These are phyloP conservation scores for Alaudala cheleensis DNA, from an alignment of 2,113 vertebrate species.

Conservation along the genomic window DNA sequence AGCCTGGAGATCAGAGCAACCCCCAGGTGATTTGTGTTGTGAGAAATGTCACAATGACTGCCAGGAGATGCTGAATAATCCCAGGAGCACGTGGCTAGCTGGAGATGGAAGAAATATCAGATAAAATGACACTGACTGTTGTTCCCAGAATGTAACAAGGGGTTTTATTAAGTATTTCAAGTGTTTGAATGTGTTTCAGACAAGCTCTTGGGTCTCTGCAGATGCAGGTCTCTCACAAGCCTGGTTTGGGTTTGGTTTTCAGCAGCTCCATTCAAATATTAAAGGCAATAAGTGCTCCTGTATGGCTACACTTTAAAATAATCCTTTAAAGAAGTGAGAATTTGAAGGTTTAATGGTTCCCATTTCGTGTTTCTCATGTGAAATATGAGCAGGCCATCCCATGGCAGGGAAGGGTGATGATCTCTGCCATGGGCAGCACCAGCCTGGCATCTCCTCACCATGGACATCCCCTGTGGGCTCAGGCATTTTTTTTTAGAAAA, in stretches of 20 bases:
- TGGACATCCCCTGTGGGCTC: not conserved
- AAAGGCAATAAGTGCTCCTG: not conserved
- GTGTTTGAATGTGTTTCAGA: not conserved
- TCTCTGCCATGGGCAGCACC: not conserved
- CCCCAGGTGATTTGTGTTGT: not conserved
- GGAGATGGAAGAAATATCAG: not conserved
- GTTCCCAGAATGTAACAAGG: not conserved
- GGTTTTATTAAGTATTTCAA: not conserved
- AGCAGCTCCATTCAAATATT: not conserved
- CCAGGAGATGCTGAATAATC: not conserved
- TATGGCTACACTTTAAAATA: not conserved
- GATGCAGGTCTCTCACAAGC: accelerated
- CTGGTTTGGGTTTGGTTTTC: not conserved
- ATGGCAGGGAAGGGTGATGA: not conserved
- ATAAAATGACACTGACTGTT: not conserved
- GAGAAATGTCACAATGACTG: not conserved
- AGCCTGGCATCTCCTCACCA: not conserved
- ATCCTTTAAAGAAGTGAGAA: no score
- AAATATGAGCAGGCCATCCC: accelerated
- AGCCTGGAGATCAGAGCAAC: not conserved
- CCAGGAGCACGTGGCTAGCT: not conserved
- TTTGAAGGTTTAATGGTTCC: accelerated
- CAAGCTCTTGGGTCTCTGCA: not conserved
- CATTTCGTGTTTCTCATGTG: not conserved
- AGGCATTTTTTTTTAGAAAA: not conserved